Evolutionary conservation across 2,113 vertebrate species (phyloP), one percentile per base, ranked within the genome.

Genomic region (Urocynchramus pylzowi): DNA sequence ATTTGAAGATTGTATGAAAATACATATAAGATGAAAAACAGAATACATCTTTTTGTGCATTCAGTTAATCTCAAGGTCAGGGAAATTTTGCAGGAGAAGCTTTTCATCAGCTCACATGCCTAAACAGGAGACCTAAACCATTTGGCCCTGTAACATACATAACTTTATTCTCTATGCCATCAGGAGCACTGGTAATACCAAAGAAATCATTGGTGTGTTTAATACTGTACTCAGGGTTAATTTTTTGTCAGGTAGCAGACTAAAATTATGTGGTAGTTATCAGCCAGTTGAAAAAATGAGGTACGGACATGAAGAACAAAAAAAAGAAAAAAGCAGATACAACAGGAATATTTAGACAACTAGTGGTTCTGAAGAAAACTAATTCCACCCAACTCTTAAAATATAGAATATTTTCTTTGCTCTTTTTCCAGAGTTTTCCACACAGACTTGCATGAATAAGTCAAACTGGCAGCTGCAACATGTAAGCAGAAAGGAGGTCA

Each of bases 1-100:
- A 93, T 89, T 88, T 95, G 93, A 94, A 91, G 86, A 92, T 45
- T 64, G 85, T 53, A 68, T 84, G 80, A 95, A 96, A 96, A 96
- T 69, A 93, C 56, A 75, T 39, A 45, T 9, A 69, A 90, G 92
- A 79, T 89, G 73, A 96, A 86, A 96, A 93, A 1, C 49, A 84
- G 61, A 65, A 35, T 19, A 44, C 17, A 54, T 68, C 26, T 84
- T 68, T 82, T 42, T 80, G 37, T 45, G 65, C 61, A 39, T 86
- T 90, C 39, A 41, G 69, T 84, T 92, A 93, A 89, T 57, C 68
- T 67, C 59, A 88, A 89, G 71, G 47, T 84, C 75, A 81, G 52
- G 57, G 57, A 95, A 89, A 94, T 87, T 89, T 77, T 86, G 53
- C 54, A 88, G 56, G 28, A 89, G 39, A 73, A 74, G 31, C 41